phyloP scores from a whole-genome alignment of 2,797 vertebrate genomes.

The Taenioides sp. region DNA sequence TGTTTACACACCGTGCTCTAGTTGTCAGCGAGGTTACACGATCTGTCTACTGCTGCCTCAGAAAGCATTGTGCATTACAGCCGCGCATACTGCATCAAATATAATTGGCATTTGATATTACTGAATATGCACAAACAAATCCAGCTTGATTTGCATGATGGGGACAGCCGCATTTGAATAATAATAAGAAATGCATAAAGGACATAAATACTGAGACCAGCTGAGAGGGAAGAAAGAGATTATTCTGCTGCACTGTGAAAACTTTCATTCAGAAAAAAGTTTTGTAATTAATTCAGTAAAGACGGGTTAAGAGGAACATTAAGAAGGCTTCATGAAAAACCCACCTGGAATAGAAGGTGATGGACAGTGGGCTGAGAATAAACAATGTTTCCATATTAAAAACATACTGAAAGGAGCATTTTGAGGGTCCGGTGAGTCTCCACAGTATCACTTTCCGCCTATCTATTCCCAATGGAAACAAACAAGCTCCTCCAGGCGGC shows the following conservation, averaged over 20 bases:
- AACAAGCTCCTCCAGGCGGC: too few relatives aligned
- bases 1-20: constrained; percentile 1
- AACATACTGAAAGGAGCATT: too few relatives aligned
- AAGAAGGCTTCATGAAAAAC: too few relatives aligned
- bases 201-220: neutral
- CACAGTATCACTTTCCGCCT: too few relatives aligned
- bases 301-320: too few relatives aligned
- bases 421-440: too few relatives aligned
- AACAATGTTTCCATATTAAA: too few relatives aligned
- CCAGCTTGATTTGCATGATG: neutral
- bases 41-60: constrained; percentile 5
- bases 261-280: neutral
- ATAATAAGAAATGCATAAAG: neutral
- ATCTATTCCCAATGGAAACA: too few relatives aligned
- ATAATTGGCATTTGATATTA: constrained; percentile 7
- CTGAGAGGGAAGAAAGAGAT: neutral
- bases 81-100: constrained; percentile 1
- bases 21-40: constrained; percentile 13
- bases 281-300: neutral
- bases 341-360: too few relatives aligned
- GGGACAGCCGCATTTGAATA: neutral
- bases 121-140: neutral
- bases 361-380: too few relatives aligned
- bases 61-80: neutral
- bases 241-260: neutral